Evolutionary conservation across 2,113 vertebrate genomes (phyloP).

Genomic region (Otus sunia): DNA sequence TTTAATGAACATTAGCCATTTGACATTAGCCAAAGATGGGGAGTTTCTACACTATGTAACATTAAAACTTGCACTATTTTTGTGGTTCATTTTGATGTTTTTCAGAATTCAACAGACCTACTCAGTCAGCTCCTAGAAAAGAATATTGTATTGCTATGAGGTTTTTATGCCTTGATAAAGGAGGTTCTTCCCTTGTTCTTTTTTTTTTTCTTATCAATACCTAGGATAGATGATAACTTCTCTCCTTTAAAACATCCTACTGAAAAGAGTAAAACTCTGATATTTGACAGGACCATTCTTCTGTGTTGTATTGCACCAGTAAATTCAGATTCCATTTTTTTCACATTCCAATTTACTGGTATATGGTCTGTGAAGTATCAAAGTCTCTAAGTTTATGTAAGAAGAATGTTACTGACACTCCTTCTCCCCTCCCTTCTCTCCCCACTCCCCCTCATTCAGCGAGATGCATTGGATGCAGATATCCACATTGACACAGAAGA

Average conservation of each 20-base stretch:
- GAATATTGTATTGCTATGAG: neutral
- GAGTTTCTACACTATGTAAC: neutral
- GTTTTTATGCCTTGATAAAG: neutral
- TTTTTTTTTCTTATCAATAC: neutral
- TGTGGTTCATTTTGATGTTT: neutral
- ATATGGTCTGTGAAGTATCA: neutral
- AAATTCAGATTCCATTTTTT: too few species aligned
- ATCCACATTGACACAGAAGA: conserved; percentile 77
- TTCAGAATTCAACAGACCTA: neutral
- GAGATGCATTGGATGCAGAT: conserved; percentile 83
- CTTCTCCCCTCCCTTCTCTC: too few species aligned
- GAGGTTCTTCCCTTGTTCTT: neutral
- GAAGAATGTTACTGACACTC: neutral
- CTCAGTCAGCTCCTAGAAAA: neutral
- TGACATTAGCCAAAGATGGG: neutral
- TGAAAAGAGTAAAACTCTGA: neutral
- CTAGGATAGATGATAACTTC: neutral
- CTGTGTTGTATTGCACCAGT: neutral
- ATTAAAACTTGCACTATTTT: neutral
- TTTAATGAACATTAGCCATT: neutral
- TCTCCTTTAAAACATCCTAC: neutral
- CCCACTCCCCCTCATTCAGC: conserved; percentile 61
- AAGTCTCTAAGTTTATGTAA: neutral
- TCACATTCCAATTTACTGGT: neutral
- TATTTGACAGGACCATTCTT: neutral